phyloP scores from a whole-genome alignment of 2,888 invertebrate genomes.

The Dendrolimus houi region DNA sequence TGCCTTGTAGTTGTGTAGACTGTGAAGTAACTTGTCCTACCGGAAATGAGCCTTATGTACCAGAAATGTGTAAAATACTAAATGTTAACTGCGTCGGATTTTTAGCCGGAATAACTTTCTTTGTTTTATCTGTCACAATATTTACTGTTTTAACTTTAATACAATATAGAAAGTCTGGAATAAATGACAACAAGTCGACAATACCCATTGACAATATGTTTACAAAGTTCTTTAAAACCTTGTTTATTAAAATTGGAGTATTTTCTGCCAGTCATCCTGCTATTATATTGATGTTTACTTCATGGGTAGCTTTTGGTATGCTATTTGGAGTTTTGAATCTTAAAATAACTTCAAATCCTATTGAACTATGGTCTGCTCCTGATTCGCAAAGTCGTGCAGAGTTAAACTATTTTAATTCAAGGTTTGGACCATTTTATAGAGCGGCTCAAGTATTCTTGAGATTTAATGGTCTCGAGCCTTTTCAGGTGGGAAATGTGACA shows the following conservation, averaged over 20 bases:
- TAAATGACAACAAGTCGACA: slow-evolving; percentile 12
- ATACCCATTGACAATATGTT: slow-evolving; percentile 22
- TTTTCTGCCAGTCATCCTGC: slow-evolving; percentile 82
- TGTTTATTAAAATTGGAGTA: slow-evolving; percentile 49
- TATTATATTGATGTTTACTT: slow-evolving; percentile 78
- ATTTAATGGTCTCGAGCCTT: slow-evolving; percentile 68
- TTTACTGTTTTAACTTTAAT: slow-evolving; percentile 38
- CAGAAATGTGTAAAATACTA: slow-evolving; percentile 72
- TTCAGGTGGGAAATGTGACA: slow-evolving; percentile 50
- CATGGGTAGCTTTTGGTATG: slow-evolving; percentile 76
- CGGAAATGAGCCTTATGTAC: slow-evolving; percentile 50
- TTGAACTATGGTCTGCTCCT: slow-evolving; percentile 95
- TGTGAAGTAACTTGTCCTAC: slow-evolving; percentile 79
- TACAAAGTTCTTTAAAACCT: slow-evolving; percentile 35
- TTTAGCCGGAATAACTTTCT: slow-evolving; percentile 74
- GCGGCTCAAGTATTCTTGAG: slow-evolving; percentile 92
- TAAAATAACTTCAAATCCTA: slow-evolving; percentile 89
- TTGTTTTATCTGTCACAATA: slow-evolving; percentile 49
- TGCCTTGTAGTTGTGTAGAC: slow-evolving; percentile 87
- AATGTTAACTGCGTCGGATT: slow-evolving; percentile 80
- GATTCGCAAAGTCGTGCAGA: slow-evolving; percentile 87
- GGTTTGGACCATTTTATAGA: slow-evolving; percentile 93
- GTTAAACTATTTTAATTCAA: slow-evolving; percentile 89
- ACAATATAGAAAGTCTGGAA: slow-evolving; percentile 21
- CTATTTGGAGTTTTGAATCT: slow-evolving; percentile 81